Conservation (phyloP, 2,888 invertebrate species). For the Cinara cedri region DNA sequence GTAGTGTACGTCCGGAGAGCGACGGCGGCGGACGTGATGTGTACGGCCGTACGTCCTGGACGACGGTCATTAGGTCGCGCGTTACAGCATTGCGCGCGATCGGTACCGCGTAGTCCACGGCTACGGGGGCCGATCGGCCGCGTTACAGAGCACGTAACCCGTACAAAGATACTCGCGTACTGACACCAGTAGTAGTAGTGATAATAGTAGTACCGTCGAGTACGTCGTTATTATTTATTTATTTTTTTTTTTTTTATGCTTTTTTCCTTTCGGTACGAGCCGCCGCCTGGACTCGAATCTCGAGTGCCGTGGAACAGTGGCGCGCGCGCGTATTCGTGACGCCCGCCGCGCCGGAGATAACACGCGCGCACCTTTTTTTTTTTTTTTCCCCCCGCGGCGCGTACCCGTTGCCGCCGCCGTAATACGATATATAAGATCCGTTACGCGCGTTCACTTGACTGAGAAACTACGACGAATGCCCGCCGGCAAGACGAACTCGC, state of each 20-base stretch:
- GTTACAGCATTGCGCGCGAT: too few species aligned
- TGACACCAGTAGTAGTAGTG: not conserved
- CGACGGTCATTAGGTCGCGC: too few species aligned
- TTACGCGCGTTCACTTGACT: constrained; percentile 40
- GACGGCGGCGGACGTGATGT: too few species aligned
- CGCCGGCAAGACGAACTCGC: constrained; percentile 25
- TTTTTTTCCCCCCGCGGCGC: constrained; percentile 16
- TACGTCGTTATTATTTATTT: not conserved
- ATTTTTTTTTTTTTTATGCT: too few species aligned
- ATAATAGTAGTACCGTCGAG: not conserved
- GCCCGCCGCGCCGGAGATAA: constrained; percentile 33
- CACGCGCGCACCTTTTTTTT: constrained; percentile 29
- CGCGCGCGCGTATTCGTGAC: not conserved
- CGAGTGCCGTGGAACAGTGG: too few species aligned
- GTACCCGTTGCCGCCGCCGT: constrained; percentile 1
- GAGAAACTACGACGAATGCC: constrained; percentile 41
- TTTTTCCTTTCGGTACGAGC: too few species aligned
- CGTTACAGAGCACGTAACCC: too few species aligned
- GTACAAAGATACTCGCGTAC: too few species aligned
- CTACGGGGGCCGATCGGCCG: too few species aligned
- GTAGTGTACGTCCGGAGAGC: too few species aligned
- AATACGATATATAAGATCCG: constrained; percentile 46
- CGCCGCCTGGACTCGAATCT: not conserved
- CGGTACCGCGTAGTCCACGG: too few species aligned
- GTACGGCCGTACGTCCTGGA: too few species aligned